Evolutionary conservation across 2,888 invertebrate species (phyloP), one percentile per base, ranked within the genome.

Genomic region (Cynaeus angustus): DNA sequence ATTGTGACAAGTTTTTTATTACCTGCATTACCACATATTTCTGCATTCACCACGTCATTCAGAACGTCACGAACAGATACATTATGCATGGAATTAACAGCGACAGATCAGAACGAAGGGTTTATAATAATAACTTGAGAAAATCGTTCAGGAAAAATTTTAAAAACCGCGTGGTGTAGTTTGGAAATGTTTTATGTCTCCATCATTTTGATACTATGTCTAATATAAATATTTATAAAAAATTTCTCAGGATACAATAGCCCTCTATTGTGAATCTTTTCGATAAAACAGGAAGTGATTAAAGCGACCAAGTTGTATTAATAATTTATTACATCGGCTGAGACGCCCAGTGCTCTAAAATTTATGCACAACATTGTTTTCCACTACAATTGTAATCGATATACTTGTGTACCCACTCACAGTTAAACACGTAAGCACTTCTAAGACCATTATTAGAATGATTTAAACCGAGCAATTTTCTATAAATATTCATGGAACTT

Each of bases 381-480:
- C 41, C 21, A 12, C 7, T 41, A 16, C 10, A 56, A 56, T 41
- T n/a, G 43, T 43, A 58, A 58, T 58, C 58, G 28, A 58, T 58
- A 58, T 41, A 30, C 28, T 43, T 41, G 43, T 50, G 37, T 61
- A 50, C 16, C 61, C 48, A 61, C 46, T 61, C 61, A 38, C 21
- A 48, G 37, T 37, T 61, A 50, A 50, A 48, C 61, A 61, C 61
- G 61, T 61, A 61, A 50, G 61, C 61, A 12, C 16, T 61, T 46
- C 28, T 61, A 37, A 37, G 33, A 61, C 46, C 46, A 59, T 59
- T 46, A 59, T 59, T 59, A 59, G 59, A 59, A 59, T 16, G 59
- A 59, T 59, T 59, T 59, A 46, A 33, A 59, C 9, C 46, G 9
- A 59, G 59, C 45, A 46, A 59, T 59, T 59, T 59, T 59, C 30